Evolutionary conservation across 2,113 vertebrate species (phyloP), one percentile per base, ranked within the genome.

Genomic region (Orthonyx spaldingii): DNA sequence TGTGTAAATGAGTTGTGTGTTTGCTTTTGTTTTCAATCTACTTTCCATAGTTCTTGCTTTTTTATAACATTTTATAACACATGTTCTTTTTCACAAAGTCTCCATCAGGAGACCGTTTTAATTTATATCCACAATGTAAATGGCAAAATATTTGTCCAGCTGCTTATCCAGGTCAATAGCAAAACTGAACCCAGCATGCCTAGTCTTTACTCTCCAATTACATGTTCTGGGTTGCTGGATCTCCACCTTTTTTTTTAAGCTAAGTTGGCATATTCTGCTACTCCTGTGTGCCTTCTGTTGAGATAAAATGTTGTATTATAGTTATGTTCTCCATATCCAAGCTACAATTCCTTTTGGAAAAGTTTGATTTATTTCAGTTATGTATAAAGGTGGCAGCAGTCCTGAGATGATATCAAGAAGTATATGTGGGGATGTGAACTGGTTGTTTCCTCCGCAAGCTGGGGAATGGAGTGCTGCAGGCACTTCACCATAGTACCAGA

Each of bases 401-500:
- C 41, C 68, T 78, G 42, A 75, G 69, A 19, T 9, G 55, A 2
- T 22, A 41, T 8, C 1, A 3, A 37, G 81, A 87, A 27, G n/a
- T n/a, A 32, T 7, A 35, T 10, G 4, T 39, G 32, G 20, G 59
- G 15, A 28, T 26, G 17, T 37, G 46, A 17, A 16, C 26, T 61
- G 22, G 3, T 24, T 8, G 6, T 49, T 91, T 76, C 22, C 13
- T 6, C 30, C 8, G 1, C 7, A 32, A 30, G 37, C 8, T 47
- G 50, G 21, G 28, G 53, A 66, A 71, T 10, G 35, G 57, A 68
- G 30, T 64, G 33, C 52, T 21, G 37, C 44, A 46, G 66, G 27
- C 12, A 22, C 10, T 57, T 84, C 1, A 4, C 7, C 9, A 10
- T 2, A 1, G 17, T 46, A 30, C 19, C 30, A 37, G 10, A 11